A percentile compares a stretch with the other conserved stretches of the same genome.
These are phyloP conservation scores for Abramis brama DNA, from an alignment of 2,113 vertebrate genomes.

Conservation along the genomic window DNA sequence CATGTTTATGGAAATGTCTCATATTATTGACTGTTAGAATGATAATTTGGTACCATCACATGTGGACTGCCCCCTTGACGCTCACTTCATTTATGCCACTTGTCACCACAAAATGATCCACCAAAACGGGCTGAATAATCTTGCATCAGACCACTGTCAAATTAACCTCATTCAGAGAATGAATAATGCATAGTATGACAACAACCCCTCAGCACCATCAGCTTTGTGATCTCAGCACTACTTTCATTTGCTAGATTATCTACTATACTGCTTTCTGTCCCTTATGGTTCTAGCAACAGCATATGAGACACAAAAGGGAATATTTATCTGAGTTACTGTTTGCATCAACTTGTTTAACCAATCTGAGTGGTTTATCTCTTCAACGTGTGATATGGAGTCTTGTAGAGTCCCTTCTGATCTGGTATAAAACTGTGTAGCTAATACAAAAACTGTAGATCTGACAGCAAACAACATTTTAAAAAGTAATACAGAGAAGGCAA, in stretches of 20 bases:
- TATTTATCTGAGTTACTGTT: conserved; percentile 21
- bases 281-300: conserved; percentile 43
- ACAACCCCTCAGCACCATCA: conserved; percentile 31
- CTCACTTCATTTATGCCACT: conserved; percentile 44
- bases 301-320: background rate
- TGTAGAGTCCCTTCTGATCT: conserved; percentile 16
- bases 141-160: conserved; percentile 45
- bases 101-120: conserved; percentile 50
- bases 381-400: conserved; percentile 20
- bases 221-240: conserved; percentile 39
- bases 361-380: conserved; percentile 42
- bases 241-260: conserved; percentile 64
- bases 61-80: conserved; percentile 11
- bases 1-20: conserved; percentile 40
- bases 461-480: conserved; percentile 33
- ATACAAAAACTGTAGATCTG: conserved; percentile 43
- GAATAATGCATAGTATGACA: conserved; percentile 53
- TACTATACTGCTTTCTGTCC: conserved; percentile 61
- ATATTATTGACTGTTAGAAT: conserved; percentile 35
- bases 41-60: conserved; percentile 38
- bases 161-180: conserved; percentile 56
- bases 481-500: conserved; percentile 15
- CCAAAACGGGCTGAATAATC: conserved; percentile 42
- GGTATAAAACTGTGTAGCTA: conserved; percentile 12
- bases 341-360: conserved; percentile 46